phyloP scores from a whole-genome alignment of 2,888 invertebrate genomes.

The Esperia sulphurella region DNA sequence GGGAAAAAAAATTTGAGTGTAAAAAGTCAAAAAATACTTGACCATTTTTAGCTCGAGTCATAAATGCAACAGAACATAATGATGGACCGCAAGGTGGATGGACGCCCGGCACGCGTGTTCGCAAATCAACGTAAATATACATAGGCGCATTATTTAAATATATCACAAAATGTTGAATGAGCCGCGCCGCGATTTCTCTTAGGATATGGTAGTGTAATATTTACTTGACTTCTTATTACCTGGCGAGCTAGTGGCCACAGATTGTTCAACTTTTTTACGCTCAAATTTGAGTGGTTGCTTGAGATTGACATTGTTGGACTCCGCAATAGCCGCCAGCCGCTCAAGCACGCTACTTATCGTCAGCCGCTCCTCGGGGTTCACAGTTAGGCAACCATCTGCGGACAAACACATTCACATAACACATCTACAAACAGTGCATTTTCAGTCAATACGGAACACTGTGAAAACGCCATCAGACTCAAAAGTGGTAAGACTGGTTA shows the following conservation, averaged over 20 bases:
- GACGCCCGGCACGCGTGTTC: slow-evolving; percentile 40
- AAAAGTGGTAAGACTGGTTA: no score
- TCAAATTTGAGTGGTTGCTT: slow-evolving; percentile 87
- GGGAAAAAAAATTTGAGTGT: slow-evolving; percentile 70
- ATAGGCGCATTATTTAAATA: slow-evolving; percentile 25
- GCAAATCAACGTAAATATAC: slow-evolving; percentile 26
- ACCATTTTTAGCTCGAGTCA: slow-evolving; percentile 77
- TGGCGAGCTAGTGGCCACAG: slow-evolving; percentile 81
- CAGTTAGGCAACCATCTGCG: slow-evolving; percentile 86
- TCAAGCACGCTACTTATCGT: slow-evolving; percentile 90
- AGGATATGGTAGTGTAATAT: slow-evolving; percentile 81
- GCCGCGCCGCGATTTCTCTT: slow-evolving; percentile 49
- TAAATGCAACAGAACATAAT: slow-evolving; percentile 70
- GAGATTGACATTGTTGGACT: slow-evolving; percentile 89
- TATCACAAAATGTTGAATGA: slow-evolving; percentile 38
- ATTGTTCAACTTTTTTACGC: slow-evolving; percentile 81
- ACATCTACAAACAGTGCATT: background rate
- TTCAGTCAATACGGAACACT: no score
- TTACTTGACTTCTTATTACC: slow-evolving; percentile 81
- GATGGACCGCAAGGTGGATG: slow-evolving; percentile 48
- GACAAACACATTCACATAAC: slow-evolving; percentile 30
- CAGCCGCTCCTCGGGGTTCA: slow-evolving; percentile 90
- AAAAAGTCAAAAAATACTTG: slow-evolving; percentile 80
- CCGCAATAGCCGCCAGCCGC: slow-evolving; percentile 92
- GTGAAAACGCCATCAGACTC: no score